Evolutionary conservation across 1,140 invertebrate genomes (phyloP), one percentile per base, ranked within the genome.

Genomic region (Cryptotermes secundus): DNA sequence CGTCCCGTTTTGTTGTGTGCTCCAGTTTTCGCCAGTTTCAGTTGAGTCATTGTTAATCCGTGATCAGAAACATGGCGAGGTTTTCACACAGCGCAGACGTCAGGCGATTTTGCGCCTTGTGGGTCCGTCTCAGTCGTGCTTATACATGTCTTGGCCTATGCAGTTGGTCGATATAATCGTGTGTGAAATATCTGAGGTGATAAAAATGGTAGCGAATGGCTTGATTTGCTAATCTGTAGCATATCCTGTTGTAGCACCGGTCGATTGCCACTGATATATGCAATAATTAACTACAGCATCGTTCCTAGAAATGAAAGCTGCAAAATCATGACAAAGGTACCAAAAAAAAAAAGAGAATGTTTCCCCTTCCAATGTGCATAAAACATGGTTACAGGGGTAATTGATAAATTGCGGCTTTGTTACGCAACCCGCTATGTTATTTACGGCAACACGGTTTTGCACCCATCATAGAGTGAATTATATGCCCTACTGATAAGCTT

Each of bases 261-360:
- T 14, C 59, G 22, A n/a, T 65, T 65, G 59, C n/a, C 59, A 65
- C 59, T 65, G 59, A 59, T 59, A 16, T 59, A 59, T 65, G 59
- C 59, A n/a, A n/a, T 65, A 65, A 65, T 65, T 65, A 65, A 65
- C 59, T 65, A n/a, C 59, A 65, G 26, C 59, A n/a, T 65, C 59
- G 59, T 65, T 65, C 59, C 59, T 14, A n/a, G 26, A 65, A 65
- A 65, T 65, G n/a, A 65, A 65, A 65, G n/a, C 59, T 26, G 59
- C 59, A 65, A 65, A 65, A 65, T 65, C 59, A 65, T 65, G 59
- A 65, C 59, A 65, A 65, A 65, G 59, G 59, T 65, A 65, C n/a
- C 6, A 59, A 59, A 59, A 59, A n/a, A n/a, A 31, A 49, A 49
- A 49, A 49, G 45, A 49, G 6, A 3, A 26, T 65, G 22, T 65